phyloP scores from a whole-genome alignment of 2,888 invertebrate genomes.

The Masnerella sp. region DNA sequence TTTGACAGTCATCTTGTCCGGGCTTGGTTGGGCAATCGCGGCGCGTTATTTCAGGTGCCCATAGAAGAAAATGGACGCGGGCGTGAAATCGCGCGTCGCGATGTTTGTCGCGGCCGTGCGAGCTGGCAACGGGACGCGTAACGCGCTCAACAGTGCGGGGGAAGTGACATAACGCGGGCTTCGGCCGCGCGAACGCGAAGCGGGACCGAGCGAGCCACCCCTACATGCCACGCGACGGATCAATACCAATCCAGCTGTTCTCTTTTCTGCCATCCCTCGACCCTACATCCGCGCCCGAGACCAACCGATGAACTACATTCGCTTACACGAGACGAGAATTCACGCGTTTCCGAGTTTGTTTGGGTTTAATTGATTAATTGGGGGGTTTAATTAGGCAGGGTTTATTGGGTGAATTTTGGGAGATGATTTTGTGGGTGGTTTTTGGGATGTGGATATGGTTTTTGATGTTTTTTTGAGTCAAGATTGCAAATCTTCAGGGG shows the following conservation, averaged over 20 bases:
- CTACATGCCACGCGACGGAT: constrained; percentile 68
- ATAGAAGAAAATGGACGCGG: constrained; percentile 36
- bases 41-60: constrained; percentile 28
- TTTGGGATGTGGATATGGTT: too few relatives aligned
- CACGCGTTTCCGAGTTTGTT: background rate
- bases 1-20: constrained; percentile 72
- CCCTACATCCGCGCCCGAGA: constrained; percentile 41
- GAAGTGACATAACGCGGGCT: constrained; percentile 72
- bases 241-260: constrained; percentile 76
- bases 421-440: background rate
- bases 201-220: constrained; percentile 65
- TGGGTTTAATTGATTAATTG: constrained; percentile 6
- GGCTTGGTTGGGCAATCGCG: constrained; percentile 22
- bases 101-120: constrained; percentile 29
- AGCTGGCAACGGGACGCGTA: constrained; percentile 43
- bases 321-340: background rate
- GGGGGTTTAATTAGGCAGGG: too few relatives aligned
- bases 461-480: too few relatives aligned
- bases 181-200: constrained; percentile 62
- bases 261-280: constrained; percentile 72
- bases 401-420: too few relatives aligned
- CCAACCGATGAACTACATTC: constrained; percentile 40
- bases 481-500: too few relatives aligned
- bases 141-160: constrained; percentile 64
- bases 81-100: constrained; percentile 16